Evolutionary conservation across 2,113 vertebrate genomes (phyloP), one percentile per base, ranked within the genome.

Genomic region (Leucosticte australis): DNA sequence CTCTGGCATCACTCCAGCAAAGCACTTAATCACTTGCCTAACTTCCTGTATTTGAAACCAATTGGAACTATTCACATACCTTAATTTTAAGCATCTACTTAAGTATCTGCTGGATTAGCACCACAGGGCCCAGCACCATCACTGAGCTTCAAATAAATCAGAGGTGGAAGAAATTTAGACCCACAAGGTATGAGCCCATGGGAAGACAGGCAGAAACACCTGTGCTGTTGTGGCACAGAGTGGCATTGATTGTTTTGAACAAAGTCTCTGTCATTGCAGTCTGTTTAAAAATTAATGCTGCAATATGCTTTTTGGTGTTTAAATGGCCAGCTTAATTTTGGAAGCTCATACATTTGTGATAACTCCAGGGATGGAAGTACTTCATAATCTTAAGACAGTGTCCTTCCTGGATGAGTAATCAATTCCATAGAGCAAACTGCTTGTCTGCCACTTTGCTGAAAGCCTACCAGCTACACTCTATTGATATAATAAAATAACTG

Each of bases 11-110:
- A 26, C n/a, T 96, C 93, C 95, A 96, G 64, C 60, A 90, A 92
- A 90, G 79, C 93, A 97, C 79, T 95, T 95, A 96, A 96, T 93
- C 80, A 89, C 83, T 96, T 92, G 73, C 88, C 93, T 95, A 92
- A 89, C 92, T 93, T 96, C 89, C 76, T 93, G 33, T 78, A 79
- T 86, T 94, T 92, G 62, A 93, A 96, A 68, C 53, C 88, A 90
- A 42, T 90, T 90, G 80, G 65, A 93, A 76, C 31, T 93, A n/a
- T 75, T 89, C 80, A 49, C 31, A 47, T 81, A 89, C 74, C 86
- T 94, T 90, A 75, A 75, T 90, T 87, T 93, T 96, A 90, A 95
- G 73, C 86, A 50, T 64, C 50, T 53, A 60, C 76, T 84, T 93
- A 90, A 95, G 64, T 81, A 30, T 90, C 64, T 94, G 26, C 23